phyloP scores from a whole-genome alignment of 2,888 invertebrate genomes.

The Lasioglossum pauxillum region DNA sequence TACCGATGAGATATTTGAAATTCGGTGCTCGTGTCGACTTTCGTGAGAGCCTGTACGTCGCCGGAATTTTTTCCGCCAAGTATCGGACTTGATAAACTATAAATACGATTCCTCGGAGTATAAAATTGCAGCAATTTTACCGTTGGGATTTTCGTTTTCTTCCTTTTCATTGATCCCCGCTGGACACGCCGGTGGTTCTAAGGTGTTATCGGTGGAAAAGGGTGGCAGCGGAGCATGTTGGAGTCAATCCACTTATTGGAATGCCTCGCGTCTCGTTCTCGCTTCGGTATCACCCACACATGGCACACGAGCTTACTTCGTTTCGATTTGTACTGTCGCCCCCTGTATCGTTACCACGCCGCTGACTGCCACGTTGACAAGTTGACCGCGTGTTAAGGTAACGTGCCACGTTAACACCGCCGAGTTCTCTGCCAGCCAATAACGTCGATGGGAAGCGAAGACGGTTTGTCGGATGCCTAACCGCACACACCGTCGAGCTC shows the following conservation, averaged over 20 bases:
- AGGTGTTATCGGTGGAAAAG: slow-evolving; percentile 66
- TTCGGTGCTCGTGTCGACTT: not conserved
- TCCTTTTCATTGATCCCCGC: slow-evolving; percentile 51
- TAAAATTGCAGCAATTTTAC: slow-evolving; percentile 55
- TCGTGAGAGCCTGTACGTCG: slow-evolving; percentile 8
- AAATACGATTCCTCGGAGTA: slow-evolving; percentile 51
- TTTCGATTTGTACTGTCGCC: slow-evolving; percentile 80
- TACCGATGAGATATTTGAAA: not conserved
- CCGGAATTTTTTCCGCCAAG: slow-evolving; percentile 50
- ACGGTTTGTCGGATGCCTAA: slow-evolving; percentile 36
- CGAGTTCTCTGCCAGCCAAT: slow-evolving; percentile 70
- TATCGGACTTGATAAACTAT: slow-evolving; percentile 52
- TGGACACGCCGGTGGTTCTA: slow-evolving; percentile 54
- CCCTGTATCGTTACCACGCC: slow-evolving; percentile 45
- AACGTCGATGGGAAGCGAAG: slow-evolving; percentile 71
- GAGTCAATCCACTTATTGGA: slow-evolving; percentile 82
- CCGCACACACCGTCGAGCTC: slow-evolving; percentile 14
- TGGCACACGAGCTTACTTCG: slow-evolving; percentile 71
- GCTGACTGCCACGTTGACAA: slow-evolving; percentile 39
- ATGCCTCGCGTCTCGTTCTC: slow-evolving; percentile 76
- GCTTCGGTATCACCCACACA: slow-evolving; percentile 69
- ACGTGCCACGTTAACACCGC: slow-evolving; percentile 64
- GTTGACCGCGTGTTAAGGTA: slow-evolving; percentile 59
- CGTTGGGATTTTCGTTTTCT: slow-evolving; percentile 48
- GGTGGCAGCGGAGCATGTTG: slow-evolving; percentile 70